Evolutionary conservation across 2,888 invertebrate genomes (phyloP).

Genomic region (Drosophila helvetica): DNA sequence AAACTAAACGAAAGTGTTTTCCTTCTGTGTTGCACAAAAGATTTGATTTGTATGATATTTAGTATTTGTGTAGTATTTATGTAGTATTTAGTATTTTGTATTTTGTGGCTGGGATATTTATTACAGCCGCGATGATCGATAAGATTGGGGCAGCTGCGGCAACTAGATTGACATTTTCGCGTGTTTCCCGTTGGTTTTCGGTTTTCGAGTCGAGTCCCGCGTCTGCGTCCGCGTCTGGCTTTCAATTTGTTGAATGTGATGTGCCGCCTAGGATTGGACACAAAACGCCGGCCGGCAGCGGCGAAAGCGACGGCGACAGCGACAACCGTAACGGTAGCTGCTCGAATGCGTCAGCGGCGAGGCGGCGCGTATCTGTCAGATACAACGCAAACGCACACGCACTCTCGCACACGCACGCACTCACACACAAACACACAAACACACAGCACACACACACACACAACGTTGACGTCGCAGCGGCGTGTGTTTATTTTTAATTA

Average conservation of each 20-base stretch:
- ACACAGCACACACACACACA: conserved; percentile 41
- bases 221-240: conserved; percentile 8
- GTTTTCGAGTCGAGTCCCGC: background rate
- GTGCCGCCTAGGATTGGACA: conserved; percentile 56
- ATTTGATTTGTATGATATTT: conserved; percentile 17
- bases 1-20: conserved; percentile 16
- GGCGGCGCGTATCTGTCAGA: conserved; percentile 73
- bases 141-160: conserved; percentile 19
- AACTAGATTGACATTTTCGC: conserved; percentile 42
- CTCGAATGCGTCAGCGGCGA: conserved; percentile 68
- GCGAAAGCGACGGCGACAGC: conserved; percentile 30
- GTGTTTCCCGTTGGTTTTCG: conserved; percentile 11
- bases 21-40: conserved; percentile 15
- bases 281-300: conserved; percentile 82
- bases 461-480: conserved; percentile 60
- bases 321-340: background rate
- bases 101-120: conserved; percentile 17
- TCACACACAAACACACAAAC: conserved; percentile 43
- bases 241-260: conserved; percentile 71
- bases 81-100: conserved; percentile 25
- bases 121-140: conserved; percentile 19
- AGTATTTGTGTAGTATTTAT: conserved; percentile 26
- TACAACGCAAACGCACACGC: conserved; percentile 47
- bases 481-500: conserved; percentile 76
- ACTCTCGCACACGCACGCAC: conserved; percentile 17